These are phyloP conservation scores for Monomorium pharaonis DNA, from an alignment of 1,140 invertebrate species.

Conservation along the genomic window DNA sequence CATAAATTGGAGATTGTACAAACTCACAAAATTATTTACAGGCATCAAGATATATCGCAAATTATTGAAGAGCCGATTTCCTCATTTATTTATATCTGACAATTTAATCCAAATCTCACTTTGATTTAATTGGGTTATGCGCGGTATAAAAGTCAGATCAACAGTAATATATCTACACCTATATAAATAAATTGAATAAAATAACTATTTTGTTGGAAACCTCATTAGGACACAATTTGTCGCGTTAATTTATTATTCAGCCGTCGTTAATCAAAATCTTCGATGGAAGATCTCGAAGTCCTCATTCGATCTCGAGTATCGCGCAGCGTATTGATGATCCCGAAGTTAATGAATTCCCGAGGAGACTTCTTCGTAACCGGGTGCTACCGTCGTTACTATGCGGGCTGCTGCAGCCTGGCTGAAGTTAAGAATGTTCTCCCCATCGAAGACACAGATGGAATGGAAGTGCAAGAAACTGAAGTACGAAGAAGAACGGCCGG, in stretches of 20 bases:
- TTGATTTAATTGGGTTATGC: not conserved
- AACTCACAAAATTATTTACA: too few relatives aligned
- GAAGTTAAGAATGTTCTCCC: slow-evolving; percentile 60
- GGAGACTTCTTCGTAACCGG: slow-evolving; percentile 19
- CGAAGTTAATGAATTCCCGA: slow-evolving; percentile 49
- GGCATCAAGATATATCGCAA: too few relatives aligned
- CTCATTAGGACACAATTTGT: not conserved
- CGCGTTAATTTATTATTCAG: slow-evolving; percentile 22
- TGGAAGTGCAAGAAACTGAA: slow-evolving; percentile 61
- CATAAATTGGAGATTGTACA: too few relatives aligned
- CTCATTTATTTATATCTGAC: too few relatives aligned
- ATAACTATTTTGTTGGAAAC: not conserved
- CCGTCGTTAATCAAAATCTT: slow-evolving; percentile 50
- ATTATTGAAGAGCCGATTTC: too few relatives aligned
- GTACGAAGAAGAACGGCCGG: slow-evolving; percentile 16
- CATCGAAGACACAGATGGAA: slow-evolving; percentile 66
- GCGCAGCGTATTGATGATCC: slow-evolving; percentile 29
- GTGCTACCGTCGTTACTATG: slow-evolving; percentile 13
- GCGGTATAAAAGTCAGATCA: not conserved
- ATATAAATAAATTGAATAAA: slow-evolving; percentile 13
- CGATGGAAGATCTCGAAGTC: too few relatives aligned
- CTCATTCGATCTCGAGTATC: slow-evolving; percentile 26
- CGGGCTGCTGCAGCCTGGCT: not conserved
- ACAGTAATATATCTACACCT: not conserved
- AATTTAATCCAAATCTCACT: too few relatives aligned